phyloP scores from a whole-genome alignment of 2,888 invertebrate genomes.

The Eulithis testata region DNA sequence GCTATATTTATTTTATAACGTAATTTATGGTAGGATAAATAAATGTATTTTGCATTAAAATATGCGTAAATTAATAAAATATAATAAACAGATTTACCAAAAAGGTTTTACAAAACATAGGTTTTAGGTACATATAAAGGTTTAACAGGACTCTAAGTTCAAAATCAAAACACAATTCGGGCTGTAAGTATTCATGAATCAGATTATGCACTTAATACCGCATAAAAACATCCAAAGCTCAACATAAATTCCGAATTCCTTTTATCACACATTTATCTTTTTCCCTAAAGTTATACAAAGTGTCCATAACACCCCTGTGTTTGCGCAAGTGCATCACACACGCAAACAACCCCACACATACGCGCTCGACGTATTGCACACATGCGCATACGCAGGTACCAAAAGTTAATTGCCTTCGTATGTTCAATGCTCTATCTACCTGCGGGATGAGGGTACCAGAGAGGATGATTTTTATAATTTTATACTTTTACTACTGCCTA shows the following conservation, averaged over 20 bases:
- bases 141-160: background rate
- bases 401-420: constrained; percentile 82
- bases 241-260: constrained; percentile 78
- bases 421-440: constrained; percentile 81
- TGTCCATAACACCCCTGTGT: constrained; percentile 61
- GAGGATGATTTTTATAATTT: constrained; percentile 46
- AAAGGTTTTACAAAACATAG: background rate
- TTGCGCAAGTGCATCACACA: constrained; percentile 70
- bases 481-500: constrained; percentile 37
- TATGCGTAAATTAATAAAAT: too few species aligned
- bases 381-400: constrained; percentile 72
- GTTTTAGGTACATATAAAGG: background rate
- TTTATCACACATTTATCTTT: constrained; percentile 60
- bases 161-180: constrained; percentile 21
- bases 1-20: too few species aligned
- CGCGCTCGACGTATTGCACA: constrained; percentile 43
- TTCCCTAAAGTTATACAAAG: constrained; percentile 66
- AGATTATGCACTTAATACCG: constrained; percentile 54
- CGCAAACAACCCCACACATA: constrained; percentile 26
- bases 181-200: constrained; percentile 40
- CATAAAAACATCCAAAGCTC: constrained; percentile 67
- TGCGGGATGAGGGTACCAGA: constrained; percentile 59
- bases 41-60: too few species aligned
- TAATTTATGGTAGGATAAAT: too few species aligned
- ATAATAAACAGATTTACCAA: too few species aligned